These are phyloP conservation scores for Trimorus sp. DNA, from an alignment of 2,888 invertebrate species.

Conservation along the genomic window DNA sequence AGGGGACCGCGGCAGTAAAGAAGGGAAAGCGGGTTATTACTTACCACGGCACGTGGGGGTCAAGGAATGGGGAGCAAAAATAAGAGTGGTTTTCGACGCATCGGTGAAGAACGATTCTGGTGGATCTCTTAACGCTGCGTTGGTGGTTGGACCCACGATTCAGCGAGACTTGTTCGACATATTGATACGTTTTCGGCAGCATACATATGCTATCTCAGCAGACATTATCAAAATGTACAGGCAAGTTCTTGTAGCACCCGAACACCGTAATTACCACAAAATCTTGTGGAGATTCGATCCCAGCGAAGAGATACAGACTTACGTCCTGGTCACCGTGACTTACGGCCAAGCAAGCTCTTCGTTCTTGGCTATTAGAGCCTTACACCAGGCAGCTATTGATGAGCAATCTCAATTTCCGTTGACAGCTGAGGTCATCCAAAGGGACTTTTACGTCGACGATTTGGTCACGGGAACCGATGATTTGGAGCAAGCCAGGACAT, in stretches of 20 bases:
- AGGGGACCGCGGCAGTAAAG: too few relatives aligned
- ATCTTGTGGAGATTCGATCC: constrained; percentile 71
- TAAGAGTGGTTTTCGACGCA: too few relatives aligned
- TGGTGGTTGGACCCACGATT: too few relatives aligned
- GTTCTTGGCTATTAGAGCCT: constrained; percentile 61
- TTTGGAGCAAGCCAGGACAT: too few relatives aligned
- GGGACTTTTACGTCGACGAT: constrained; percentile 49
- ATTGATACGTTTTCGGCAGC: too few relatives aligned
- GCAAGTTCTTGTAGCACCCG: constrained; percentile 43
- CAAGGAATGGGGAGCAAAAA: too few relatives aligned
- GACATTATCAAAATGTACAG: constrained; percentile 71
- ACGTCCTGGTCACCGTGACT: constrained; percentile 68
- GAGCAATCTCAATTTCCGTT: constrained; percentile 41
- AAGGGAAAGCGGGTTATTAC: too few relatives aligned
- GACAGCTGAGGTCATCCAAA: constrained; percentile 8
- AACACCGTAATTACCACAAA: constrained; percentile 67
- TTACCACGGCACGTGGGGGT: too few relatives aligned
- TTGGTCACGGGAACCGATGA: constrained; percentile 13
- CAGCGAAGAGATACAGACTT: constrained; percentile 31
- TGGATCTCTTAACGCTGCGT: too few relatives aligned
- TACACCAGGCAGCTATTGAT: constrained; percentile 66
- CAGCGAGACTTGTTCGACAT: too few relatives aligned
- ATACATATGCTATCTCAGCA: too few relatives aligned
- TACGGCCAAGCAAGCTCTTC: constrained; percentile 69
- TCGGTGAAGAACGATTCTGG: too few relatives aligned